These are phyloP conservation scores for Empidonax alnorum DNA, from an alignment of 2,113 vertebrate species.

Conservation along the genomic window DNA sequence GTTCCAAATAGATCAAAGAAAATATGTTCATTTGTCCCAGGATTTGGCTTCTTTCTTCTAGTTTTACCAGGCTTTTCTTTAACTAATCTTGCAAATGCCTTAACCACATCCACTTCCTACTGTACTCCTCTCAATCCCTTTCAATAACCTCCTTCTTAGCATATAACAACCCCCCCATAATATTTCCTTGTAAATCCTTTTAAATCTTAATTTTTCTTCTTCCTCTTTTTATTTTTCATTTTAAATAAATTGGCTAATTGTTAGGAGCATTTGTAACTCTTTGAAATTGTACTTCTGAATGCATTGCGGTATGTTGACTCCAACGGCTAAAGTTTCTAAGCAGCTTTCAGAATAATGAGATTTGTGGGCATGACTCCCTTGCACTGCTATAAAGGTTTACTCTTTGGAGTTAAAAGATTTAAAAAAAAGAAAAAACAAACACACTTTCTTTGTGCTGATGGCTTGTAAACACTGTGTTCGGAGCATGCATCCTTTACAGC, in stretches of 20 bases:
- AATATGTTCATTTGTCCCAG: background rate
- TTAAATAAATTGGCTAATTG: slow-evolving; percentile 28
- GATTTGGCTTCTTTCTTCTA: slow-evolving; percentile 9
- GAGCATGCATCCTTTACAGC: background rate
- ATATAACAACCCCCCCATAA: slow-evolving; percentile 19
- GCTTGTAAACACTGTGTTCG: background rate
- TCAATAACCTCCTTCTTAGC: slow-evolving; percentile 57
- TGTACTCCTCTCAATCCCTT: slow-evolving; percentile 6
- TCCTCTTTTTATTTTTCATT: rapidly evolving
- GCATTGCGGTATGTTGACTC: slow-evolving; percentile 60
- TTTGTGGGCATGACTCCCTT: slow-evolving; percentile 57
- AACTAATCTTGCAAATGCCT: slow-evolving; percentile 39
- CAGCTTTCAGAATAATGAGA: slow-evolving; percentile 67
- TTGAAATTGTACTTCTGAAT: slow-evolving; percentile 37
- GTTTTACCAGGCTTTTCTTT: slow-evolving; percentile 31
- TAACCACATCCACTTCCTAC: slow-evolving; percentile 40
- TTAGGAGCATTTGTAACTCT: slow-evolving; percentile 34
- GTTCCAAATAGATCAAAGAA: background rate
- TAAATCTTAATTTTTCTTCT: slow-evolving; percentile 19
- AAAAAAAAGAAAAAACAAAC: background rate
- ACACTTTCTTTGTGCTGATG: slow-evolving; percentile 13
- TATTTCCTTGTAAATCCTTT: slow-evolving; percentile 57
- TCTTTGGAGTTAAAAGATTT: slow-evolving; percentile 10
- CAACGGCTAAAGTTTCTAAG: slow-evolving; percentile 57
- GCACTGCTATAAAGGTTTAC: slow-evolving; percentile 45